A percentile compares a stretch with the other conserved stretches of the same genome.
Conservation (phyloP, 2,888 invertebrate species). For the Mythimna loreyi region DNA sequence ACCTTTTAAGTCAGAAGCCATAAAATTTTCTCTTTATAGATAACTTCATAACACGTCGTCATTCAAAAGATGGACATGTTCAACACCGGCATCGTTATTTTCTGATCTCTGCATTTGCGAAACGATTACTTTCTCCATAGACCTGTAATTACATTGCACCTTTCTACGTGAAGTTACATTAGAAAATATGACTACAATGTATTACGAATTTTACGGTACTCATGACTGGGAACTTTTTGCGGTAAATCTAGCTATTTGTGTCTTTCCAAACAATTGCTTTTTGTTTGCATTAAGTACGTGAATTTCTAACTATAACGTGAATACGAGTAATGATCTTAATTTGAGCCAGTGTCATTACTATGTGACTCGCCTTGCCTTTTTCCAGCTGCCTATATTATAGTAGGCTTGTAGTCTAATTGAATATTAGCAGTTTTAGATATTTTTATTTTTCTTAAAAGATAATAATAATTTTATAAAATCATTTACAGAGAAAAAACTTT, state of each 20-base stretch:
- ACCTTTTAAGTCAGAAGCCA: slow-evolving; percentile 5
- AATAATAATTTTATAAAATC: no score
- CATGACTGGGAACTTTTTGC: slow-evolving; percentile 33
- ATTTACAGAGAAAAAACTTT: no score
- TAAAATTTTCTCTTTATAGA: slow-evolving; percentile 23
- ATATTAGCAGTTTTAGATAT: no score
- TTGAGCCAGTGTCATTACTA: slow-evolving; percentile 4
- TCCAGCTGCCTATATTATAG: no score
- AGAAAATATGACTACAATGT: slow-evolving; percentile 44
- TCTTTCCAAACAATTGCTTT: slow-evolving; percentile 29
- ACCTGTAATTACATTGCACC: slow-evolving; percentile 30
- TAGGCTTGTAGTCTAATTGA: no score
- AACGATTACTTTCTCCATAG: slow-evolving; percentile 5
- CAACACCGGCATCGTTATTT: slow-evolving; percentile 28
- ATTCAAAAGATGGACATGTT: slow-evolving; percentile 20
- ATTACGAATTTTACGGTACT: slow-evolving; percentile 39
- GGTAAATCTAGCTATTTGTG: not conserved
- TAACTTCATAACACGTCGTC: slow-evolving; percentile 8
- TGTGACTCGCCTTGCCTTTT: not conserved
- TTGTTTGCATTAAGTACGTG: slow-evolving; percentile 12
- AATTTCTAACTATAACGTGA: slow-evolving; percentile 12
- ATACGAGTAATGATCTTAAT: slow-evolving; percentile 27
- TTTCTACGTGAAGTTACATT: slow-evolving; percentile 52
- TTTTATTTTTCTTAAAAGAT: no score
- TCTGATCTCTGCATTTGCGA: slow-evolving; percentile 17